A percentile compares a stretch with the other conserved stretches of the same genome.
These are phyloP conservation scores for Crypturellus undulatus DNA, from an alignment of 2,113 vertebrate genomes.

Conservation along the genomic window DNA sequence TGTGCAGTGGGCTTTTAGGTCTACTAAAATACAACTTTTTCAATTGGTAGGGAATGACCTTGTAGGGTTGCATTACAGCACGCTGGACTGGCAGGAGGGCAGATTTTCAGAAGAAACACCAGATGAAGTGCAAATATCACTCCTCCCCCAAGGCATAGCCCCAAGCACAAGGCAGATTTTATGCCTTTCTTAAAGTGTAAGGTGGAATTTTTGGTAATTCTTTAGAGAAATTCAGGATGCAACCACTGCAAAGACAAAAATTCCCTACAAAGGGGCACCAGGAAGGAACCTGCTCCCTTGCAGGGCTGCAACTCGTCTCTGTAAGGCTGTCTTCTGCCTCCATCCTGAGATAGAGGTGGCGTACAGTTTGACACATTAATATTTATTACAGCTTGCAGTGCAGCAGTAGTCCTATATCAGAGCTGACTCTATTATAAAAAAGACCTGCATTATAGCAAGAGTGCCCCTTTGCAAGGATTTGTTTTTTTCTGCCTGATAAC, in stretches of 20 bases:
- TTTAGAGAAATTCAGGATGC: neutral
- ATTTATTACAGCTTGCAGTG: constrained; percentile 64
- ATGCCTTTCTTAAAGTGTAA: neutral
- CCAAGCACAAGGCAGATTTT: constrained; percentile 4
- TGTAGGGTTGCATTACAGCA: neutral
- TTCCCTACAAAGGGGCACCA: neutral
- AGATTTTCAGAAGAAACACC: neutral
- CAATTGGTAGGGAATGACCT: constrained; percentile 44
- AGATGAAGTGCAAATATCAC: constrained; percentile 5
- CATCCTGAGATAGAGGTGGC: neutral
- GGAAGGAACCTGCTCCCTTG: neutral
- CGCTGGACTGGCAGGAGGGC: neutral
- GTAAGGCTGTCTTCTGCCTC: constrained; percentile 17
- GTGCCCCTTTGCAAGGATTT: constrained; percentile 26
- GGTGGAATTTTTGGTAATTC: neutral
- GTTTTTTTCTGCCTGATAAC: constrained; percentile 10
- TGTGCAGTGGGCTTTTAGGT: neutral
- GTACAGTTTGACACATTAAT: constrained; percentile 39
- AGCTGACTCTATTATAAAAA: constrained; percentile 37
- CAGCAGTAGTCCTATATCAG: constrained; percentile 34
- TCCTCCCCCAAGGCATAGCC: neutral
- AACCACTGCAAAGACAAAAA: neutral
- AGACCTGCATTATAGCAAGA: constrained; percentile 54
- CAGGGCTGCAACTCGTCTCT: neutral
- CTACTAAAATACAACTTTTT: neutral